Evolutionary conservation across 2,888 invertebrate genomes (phyloP).

Genomic region (Drosophila kambysellisi): DNA sequence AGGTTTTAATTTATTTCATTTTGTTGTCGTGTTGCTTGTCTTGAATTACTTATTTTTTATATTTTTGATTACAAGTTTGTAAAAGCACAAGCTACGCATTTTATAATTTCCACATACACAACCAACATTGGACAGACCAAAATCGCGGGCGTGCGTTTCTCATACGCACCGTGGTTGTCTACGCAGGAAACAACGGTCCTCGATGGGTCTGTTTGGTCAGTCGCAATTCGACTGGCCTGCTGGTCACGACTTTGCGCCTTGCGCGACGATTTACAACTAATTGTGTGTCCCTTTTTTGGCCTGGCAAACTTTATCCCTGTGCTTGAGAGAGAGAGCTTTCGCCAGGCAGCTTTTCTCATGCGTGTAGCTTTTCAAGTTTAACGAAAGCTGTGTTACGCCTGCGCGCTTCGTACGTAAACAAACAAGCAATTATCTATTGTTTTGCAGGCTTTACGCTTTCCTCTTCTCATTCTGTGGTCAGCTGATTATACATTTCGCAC

Average conservation of each 20-base stretch:
- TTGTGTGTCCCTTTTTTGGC: slow-evolving; percentile 6
- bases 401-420: slow-evolving; percentile 63
- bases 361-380: slow-evolving; percentile 43
- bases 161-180: slow-evolving; percentile 66
- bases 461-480: slow-evolving; percentile 52
- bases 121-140: slow-evolving; percentile 22
- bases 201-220: slow-evolving; percentile 13
- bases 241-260: slow-evolving; percentile 57
- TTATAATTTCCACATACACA: slow-evolving; percentile 31
- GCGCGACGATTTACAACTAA: slow-evolving; percentile 17
- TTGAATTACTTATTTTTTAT: not conserved
- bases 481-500: slow-evolving; percentile 52
- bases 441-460: slow-evolving; percentile 45
- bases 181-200: slow-evolving; percentile 32
- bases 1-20: slow-evolving; percentile 29
- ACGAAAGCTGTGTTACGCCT: slow-evolving; percentile 63
- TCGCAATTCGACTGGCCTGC: slow-evolving; percentile 27
- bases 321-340: slow-evolving; percentile 46
- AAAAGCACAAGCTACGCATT: slow-evolving; percentile 50
- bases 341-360: slow-evolving; percentile 41
- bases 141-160: slow-evolving; percentile 29
- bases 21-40: slow-evolving; percentile 20
- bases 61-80: slow-evolving; percentile 36
- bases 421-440: slow-evolving; percentile 45
- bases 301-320: slow-evolving; percentile 34